Conservation (phyloP, 2,113 vertebrate genomes). For the Ranitomeya imitator region DNA sequence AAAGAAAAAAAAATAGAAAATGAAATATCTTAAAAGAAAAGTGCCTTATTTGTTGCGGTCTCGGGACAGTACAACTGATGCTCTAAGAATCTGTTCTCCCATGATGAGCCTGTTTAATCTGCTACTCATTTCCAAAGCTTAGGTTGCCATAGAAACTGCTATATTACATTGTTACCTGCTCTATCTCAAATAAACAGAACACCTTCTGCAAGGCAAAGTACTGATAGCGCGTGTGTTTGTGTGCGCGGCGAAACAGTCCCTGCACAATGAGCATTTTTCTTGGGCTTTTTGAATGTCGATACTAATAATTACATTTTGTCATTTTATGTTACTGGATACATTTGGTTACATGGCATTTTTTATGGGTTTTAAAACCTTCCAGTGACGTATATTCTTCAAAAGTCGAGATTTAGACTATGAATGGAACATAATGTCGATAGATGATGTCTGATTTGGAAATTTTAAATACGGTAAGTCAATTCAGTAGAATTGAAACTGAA, state of each 20-base stretch:
- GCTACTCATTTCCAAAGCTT: slow-evolving; percentile 67
- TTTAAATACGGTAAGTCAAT: too few species aligned
- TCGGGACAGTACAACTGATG: slow-evolving; percentile 59
- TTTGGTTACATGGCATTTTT: slow-evolving; percentile 23
- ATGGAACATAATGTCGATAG: background rate
- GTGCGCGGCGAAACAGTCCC: slow-evolving; percentile 35
- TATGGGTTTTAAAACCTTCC: background rate
- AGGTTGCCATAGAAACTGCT: slow-evolving; percentile 74
- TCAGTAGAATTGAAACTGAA: background rate
- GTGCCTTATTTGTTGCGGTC: slow-evolving; percentile 42
- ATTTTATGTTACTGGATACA: slow-evolving; percentile 13
- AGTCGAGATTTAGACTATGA: background rate
- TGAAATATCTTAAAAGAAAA: slow-evolving; percentile 23
- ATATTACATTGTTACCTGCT: slow-evolving; percentile 67
- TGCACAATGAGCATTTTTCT: slow-evolving; percentile 40
- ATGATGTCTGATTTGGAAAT: background rate
- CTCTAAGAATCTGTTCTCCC: slow-evolving; percentile 66
- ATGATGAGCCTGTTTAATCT: slow-evolving; percentile 70
- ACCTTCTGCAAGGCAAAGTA: slow-evolving; percentile 66
- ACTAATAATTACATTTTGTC: slow-evolving; percentile 49
- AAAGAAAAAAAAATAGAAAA: slow-evolving; percentile 21
- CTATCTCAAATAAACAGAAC: slow-evolving; percentile 64
- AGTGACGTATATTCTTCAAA: background rate
- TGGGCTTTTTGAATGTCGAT: slow-evolving; percentile 17
- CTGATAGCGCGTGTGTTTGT: slow-evolving; percentile 45